Percentiles rank a stretch among this genome's conserved stretches.
Conservation (phyloP, 1,140 invertebrate species). For the Holcopasites calliopsidis region DNA sequence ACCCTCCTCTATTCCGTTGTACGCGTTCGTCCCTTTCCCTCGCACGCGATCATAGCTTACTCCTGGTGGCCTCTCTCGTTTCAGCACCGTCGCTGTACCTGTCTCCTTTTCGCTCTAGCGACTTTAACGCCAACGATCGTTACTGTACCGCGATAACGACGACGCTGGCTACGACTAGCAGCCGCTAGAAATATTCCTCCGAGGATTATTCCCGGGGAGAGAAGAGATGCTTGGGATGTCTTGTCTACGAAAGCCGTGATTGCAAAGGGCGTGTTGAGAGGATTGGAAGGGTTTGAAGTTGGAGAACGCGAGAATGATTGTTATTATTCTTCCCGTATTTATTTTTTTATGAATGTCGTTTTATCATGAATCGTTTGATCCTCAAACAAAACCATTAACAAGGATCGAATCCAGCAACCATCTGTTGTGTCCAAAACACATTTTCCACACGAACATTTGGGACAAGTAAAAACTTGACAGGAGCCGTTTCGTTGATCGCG, state of each 20-base stretch:
- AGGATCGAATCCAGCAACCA: no score
- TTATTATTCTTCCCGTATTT: no score
- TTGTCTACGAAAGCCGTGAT: neutral
- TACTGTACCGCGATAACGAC: slow-evolving; percentile 60
- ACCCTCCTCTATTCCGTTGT: slow-evolving; percentile 9
- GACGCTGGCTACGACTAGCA: slow-evolving; percentile 54
- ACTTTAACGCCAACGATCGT: slow-evolving; percentile 64
- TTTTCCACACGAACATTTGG: no score
- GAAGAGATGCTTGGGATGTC: neutral
- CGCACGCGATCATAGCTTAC: slow-evolving; percentile 19
- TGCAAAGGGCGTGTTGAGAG: neutral
- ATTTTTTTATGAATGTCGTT: no score
- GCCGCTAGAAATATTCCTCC: slow-evolving; percentile 57
- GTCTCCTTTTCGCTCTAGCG: slow-evolving; percentile 31
- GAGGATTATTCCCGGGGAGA: slow-evolving; percentile 55
- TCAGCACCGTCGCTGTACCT: slow-evolving; percentile 16
- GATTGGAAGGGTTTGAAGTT: neutral
- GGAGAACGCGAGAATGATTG: neutral
- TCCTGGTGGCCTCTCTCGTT: slow-evolving; percentile 5
- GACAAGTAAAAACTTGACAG: no score
- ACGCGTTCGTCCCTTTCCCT: slow-evolving; percentile 14
- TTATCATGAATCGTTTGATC: neutral
- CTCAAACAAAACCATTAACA: neutral
- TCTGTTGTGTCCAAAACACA: no score
- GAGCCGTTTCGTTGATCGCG: neutral